Evolutionary conservation across 2,888 invertebrate genomes (phyloP).

Genomic region (Drosophila mayaguana): DNA sequence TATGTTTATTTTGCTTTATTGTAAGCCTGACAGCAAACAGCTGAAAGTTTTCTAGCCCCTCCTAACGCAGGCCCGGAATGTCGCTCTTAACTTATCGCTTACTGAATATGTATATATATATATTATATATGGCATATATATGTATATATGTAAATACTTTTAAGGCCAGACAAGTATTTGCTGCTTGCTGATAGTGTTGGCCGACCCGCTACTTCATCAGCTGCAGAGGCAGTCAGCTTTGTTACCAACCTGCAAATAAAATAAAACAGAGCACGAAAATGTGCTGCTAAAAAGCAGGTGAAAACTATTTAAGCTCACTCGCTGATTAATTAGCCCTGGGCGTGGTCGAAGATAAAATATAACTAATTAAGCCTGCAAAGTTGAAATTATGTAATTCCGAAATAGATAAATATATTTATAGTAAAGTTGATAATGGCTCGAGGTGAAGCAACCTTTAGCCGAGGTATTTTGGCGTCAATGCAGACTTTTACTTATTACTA

Average conservation of each 20-base stretch:
- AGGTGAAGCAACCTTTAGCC: not conserved
- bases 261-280: slow-evolving; percentile 14
- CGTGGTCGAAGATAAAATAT: slow-evolving; percentile 1
- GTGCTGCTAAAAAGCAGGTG: slow-evolving; percentile 9
- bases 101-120: slow-evolving; percentile 31
- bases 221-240: slow-evolving; percentile 46
- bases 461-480: not conserved
- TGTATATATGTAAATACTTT: not conserved
- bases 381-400: not conserved
- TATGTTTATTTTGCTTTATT: slow-evolving; percentile 23
- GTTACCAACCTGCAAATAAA: slow-evolving; percentile 34
- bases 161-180: slow-evolving; percentile 11
- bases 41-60: slow-evolving; percentile 50
- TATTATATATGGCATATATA: not conserved
- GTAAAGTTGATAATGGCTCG: not conserved
- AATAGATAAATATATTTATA: not conserved
- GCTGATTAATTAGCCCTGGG: slow-evolving; percentile 28
- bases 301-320: slow-evolving; percentile 8
- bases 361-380: not conserved
- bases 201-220: slow-evolving; percentile 55
- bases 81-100: slow-evolving; percentile 65
- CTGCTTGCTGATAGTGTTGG: slow-evolving; percentile 42
- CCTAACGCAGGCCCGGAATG: slow-evolving; percentile 6
- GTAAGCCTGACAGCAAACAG: slow-evolving; percentile 31
- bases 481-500: not conserved